Conservation (phyloP, 2,113 vertebrate genomes). For the Carassius gibelio region DNA sequence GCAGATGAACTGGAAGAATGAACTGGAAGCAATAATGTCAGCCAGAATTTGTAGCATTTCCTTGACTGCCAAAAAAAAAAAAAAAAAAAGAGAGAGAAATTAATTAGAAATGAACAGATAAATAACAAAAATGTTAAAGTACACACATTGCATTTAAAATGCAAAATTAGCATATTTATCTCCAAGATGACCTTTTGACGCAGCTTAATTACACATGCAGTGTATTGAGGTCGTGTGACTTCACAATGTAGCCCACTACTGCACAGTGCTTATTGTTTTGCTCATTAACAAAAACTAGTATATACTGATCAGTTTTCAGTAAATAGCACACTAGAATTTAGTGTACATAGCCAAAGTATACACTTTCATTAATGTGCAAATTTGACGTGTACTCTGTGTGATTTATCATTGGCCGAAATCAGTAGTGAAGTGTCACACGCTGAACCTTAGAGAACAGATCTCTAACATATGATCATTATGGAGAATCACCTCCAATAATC, state of each 20-base stretch:
- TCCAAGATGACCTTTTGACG: background rate
- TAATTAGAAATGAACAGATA: background rate
- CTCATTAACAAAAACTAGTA: background rate
- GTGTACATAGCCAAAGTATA: background rate
- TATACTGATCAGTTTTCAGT: background rate
- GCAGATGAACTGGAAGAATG: too few relatives aligned
- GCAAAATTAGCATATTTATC: background rate
- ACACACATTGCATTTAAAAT: background rate
- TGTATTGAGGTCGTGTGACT: background rate
- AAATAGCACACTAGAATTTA: background rate
- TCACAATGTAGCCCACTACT: background rate
- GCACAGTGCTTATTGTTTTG: background rate
- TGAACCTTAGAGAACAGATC: constrained; percentile 34
- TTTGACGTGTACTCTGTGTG: background rate
- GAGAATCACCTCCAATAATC: constrained; percentile 52
- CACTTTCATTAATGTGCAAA: background rate
- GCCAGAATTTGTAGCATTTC: too few relatives aligned
- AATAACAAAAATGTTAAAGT: background rate
- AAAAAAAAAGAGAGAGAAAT: background rate
- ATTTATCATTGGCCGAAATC: constrained; percentile 6
- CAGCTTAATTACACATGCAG: background rate
- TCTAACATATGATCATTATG: constrained; percentile 46
- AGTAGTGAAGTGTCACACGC: constrained; percentile 5
- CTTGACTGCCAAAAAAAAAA: too few relatives aligned
- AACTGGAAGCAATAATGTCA: too few relatives aligned